A percentile compares a stretch with the other conserved stretches of the same genome.
Conservation (phyloP, 1,140 invertebrate species). For the Calephelis virginiensis region DNA sequence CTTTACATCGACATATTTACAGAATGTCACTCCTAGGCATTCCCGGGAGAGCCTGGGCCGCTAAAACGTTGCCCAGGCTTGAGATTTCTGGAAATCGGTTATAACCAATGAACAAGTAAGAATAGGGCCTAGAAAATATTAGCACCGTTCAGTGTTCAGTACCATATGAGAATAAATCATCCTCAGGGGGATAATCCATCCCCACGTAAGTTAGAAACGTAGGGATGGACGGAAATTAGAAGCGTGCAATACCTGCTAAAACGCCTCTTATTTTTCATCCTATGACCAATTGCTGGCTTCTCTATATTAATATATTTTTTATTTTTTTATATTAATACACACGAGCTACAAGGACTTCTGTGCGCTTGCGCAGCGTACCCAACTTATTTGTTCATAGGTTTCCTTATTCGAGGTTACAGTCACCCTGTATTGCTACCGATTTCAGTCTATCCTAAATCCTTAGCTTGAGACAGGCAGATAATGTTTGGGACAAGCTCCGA, state of each 20-base stretch:
- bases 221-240: no score
- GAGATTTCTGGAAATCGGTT: slow-evolving; percentile 30
- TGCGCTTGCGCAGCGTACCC: background rate
- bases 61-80: slow-evolving; percentile 39
- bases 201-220: no score
- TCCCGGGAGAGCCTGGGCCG: slow-evolving; percentile 24
- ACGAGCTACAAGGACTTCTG: background rate
- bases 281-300: no score
- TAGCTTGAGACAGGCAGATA: background rate
- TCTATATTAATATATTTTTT: no score
- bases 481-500: background rate
- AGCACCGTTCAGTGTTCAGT: background rate
- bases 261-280: no score
- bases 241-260: no score
- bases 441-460: background rate
- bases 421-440: slow-evolving; percentile 14
- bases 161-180: background rate
- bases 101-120: slow-evolving; percentile 23
- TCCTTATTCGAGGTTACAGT: slow-evolving; percentile 10
- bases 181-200: no score
- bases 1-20: slow-evolving; percentile 40
- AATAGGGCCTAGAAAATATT: slow-evolving; percentile 15
- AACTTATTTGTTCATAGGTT: slow-evolving; percentile 5
- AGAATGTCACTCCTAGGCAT: slow-evolving; percentile 15
- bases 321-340: no score